Base-by-base conservation (phyloP, 2,888 invertebrate genomes). In the Euplexia lucipara region DNA sequence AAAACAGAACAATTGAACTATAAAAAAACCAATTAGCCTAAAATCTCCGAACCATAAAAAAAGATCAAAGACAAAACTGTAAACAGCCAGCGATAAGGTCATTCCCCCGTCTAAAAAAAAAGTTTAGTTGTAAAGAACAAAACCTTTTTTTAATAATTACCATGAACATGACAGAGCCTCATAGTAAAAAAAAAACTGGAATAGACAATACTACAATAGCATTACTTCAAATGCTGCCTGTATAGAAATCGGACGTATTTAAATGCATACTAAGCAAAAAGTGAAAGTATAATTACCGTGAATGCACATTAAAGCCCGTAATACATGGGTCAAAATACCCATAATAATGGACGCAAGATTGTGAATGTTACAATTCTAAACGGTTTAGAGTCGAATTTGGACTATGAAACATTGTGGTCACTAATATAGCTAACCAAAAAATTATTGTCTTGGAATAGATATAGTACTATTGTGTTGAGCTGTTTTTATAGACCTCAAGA, bases 231-330 rank as follows among this genome's bases (percentile, higher is more conserved):
- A 64, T 48, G 12, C 42, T 18, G 12, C 12, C 12, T 44, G 39
- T 52, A 63, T 45, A 78, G 78, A 78, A 73, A 71, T 77, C 54
- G 41, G 65, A 14, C 9, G 35, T 35, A 56, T 66, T 57, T 56
- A 68, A 52, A 52, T 51, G 65, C 37, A 59, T 72, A 42, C 20
- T 45, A 57, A 71, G 14, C 47, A 56, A 42, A 35, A 65, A 74
- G 78, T 57, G 73, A 74, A 78, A 78, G 68, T 48, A 41, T 41
- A 48, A 78, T 78, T 74, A 73, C 41, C 41, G 26, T 30, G 37
- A 73, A 73, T 73, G 67, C 39, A 73, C 56, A 48, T 57, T 56
- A 60, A 53, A 42, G 48, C 10, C 41, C 37, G 41, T 63, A 77
- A 72, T 48, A 54, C 52, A 59, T 52, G 47, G 42, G 58, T 45